These are phyloP conservation scores for Erythrocercus mccallii DNA, from an alignment of 2,113 vertebrate species.

Conservation along the genomic window DNA sequence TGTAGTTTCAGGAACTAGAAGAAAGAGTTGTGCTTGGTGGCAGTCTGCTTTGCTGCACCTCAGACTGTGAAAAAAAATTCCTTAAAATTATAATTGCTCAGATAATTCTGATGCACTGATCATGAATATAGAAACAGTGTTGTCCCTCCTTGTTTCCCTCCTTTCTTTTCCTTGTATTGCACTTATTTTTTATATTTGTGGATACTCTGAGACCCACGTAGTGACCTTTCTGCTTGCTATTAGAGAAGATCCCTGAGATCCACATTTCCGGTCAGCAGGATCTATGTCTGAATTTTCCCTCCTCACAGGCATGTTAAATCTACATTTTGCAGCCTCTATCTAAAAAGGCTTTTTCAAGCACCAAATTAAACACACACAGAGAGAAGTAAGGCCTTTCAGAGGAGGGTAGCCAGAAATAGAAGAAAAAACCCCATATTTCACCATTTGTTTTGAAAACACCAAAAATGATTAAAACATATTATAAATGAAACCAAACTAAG, in stretches of 20 bases:
- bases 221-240: background rate
- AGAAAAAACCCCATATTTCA: slow-evolving; percentile 57
- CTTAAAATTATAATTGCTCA: background rate
- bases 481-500: slow-evolving; percentile 69
- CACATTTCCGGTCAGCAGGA: background rate
- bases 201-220: background rate
- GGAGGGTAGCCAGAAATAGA: slow-evolving; percentile 71
- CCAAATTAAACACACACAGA: slow-evolving; percentile 40
- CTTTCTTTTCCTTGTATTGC: background rate
- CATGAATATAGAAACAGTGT: background rate
- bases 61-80: background rate
- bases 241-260: background rate
- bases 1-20: background rate
- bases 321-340: background rate
- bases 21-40: background rate
- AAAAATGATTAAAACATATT: slow-evolving; percentile 76
- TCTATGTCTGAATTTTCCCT: background rate
- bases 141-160: background rate
- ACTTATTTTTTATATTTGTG: background rate
- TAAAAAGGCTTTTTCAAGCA: slow-evolving; percentile 32
- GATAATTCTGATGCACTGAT: background rate
- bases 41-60: background rate
- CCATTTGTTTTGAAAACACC: slow-evolving; percentile 79
- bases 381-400: slow-evolving; percentile 55
- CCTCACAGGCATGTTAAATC: background rate